Conservation (phyloP, 2,113 vertebrate species). For the Perca flavescens region DNA sequence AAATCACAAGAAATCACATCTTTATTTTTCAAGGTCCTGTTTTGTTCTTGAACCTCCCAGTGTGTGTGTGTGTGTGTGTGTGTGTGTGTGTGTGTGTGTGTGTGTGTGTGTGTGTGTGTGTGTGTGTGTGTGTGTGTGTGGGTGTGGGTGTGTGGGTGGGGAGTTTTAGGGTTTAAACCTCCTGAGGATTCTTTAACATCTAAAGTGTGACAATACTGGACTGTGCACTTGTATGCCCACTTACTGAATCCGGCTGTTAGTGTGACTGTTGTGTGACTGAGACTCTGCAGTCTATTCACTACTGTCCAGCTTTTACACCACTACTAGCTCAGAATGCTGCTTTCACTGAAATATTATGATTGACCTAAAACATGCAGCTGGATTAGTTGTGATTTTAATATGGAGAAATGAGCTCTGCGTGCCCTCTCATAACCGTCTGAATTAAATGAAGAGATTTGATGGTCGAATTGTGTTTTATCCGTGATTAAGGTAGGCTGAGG, state of each 20-base stretch:
- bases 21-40: too few relatives aligned
- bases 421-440: slow-evolving; percentile 21
- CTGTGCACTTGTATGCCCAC: not conserved
- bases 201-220: not conserved
- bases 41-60: too few relatives aligned
- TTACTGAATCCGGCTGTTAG: not conserved
- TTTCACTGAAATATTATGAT: slow-evolving; percentile 30
- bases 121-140: too few relatives aligned
- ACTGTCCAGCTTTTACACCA: not conserved
- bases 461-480: slow-evolving; percentile 31
- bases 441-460: slow-evolving; percentile 67
- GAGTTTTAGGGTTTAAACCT: too few relatives aligned
- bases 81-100: too few relatives aligned
- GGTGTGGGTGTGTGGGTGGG: too few relatives aligned
- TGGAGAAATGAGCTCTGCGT: slow-evolving; percentile 32
- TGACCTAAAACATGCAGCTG: slow-evolving; percentile 47
- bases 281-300: not conserved
- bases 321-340: slow-evolving; percentile 1
- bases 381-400: slow-evolving; percentile 69
- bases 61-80: too few relatives aligned
- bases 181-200: not conserved
- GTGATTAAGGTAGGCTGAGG: slow-evolving; percentile 55
- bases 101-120: too few relatives aligned
- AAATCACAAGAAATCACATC: too few relatives aligned
- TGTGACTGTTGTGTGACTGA: not conserved